Conservation (phyloP, 2,797 vertebrate species). For the Phrynocephalus forsythii region DNA sequence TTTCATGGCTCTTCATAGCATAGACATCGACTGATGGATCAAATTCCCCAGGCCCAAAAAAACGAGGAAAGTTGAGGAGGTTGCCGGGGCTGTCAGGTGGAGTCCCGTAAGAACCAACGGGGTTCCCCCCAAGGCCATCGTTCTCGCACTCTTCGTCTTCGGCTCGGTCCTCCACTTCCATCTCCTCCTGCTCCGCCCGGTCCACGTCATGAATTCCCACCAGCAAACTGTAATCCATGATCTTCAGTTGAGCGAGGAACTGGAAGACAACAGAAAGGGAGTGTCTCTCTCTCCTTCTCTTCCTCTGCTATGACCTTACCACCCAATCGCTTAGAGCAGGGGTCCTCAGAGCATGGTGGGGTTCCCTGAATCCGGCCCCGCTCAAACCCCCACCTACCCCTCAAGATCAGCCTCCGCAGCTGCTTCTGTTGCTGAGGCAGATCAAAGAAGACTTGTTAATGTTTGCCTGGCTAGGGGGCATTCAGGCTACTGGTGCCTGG, state of each 20-base stretch:
- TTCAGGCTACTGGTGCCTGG: no score
- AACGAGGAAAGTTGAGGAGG: constrained; percentile 89
- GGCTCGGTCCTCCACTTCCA: constrained; percentile 88
- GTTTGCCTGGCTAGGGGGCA: no score
- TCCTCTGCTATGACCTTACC: not conserved
- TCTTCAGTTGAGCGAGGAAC: constrained; percentile 93
- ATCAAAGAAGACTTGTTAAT: no score
- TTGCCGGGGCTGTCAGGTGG: constrained; percentile 93
- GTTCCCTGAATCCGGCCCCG: no score
- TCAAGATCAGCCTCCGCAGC: no score
- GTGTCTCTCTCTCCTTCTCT: not conserved
- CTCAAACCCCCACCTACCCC: no score
- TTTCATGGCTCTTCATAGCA: constrained; percentile 93
- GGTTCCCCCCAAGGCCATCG: constrained; percentile 83
- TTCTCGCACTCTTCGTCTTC: constrained; percentile 91
- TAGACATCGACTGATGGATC: constrained; percentile 94
- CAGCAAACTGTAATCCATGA: constrained; percentile 95
- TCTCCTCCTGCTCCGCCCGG: constrained; percentile 93
- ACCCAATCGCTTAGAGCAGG: no score
- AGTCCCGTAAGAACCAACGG: constrained; percentile 89
- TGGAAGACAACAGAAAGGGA: constrained; percentile 50
- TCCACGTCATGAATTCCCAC: constrained; percentile 95
- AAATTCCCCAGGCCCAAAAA: constrained; percentile 93
- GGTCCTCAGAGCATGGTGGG: not conserved
- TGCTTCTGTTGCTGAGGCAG: no score